Evolutionary conservation across 2,888 invertebrate genomes (phyloP).

Genomic region (Hyalella azteca): DNA sequence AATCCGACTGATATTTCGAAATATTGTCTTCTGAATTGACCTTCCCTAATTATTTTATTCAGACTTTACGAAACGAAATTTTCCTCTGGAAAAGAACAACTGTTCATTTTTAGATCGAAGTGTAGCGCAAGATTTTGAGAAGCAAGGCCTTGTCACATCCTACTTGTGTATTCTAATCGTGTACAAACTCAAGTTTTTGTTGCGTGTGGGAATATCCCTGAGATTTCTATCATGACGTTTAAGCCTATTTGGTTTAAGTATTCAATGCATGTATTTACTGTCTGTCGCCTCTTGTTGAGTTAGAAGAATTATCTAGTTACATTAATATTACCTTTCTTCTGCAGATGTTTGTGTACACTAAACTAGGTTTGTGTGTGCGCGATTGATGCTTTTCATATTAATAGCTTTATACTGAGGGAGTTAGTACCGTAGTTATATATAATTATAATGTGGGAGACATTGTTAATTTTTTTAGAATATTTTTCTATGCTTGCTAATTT

Average conservation of each 20-base stretch:
- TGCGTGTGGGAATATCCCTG: conserved; percentile 2
- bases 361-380: too few relatives aligned
- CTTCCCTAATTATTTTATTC: too few relatives aligned
- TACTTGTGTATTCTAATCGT: not conserved
- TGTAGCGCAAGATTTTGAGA: too few relatives aligned
- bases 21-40: too few relatives aligned
- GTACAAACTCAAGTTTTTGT: not conserved
- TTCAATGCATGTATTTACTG: conserved; percentile 7
- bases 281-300: not conserved
- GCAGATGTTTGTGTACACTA: too few relatives aligned
- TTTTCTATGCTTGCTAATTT: conserved; percentile 31
- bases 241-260: not conserved
- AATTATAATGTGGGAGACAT: not conserved
- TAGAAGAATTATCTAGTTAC: not conserved
- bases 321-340: too few relatives aligned
- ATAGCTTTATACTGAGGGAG: conserved; percentile 20
- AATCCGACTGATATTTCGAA: too few relatives aligned
- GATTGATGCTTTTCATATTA: conserved; percentile 18
- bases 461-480: conserved; percentile 19
- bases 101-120: too few relatives aligned
- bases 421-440: conserved; percentile 17
- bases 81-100: too few relatives aligned
- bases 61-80: too few relatives aligned
- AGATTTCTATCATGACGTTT: conserved; percentile 1
- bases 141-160: too few relatives aligned